These are phyloP conservation scores for Ploceus nigricollis DNA, from an alignment of 2,113 vertebrate species.

Conservation along the genomic window DNA sequence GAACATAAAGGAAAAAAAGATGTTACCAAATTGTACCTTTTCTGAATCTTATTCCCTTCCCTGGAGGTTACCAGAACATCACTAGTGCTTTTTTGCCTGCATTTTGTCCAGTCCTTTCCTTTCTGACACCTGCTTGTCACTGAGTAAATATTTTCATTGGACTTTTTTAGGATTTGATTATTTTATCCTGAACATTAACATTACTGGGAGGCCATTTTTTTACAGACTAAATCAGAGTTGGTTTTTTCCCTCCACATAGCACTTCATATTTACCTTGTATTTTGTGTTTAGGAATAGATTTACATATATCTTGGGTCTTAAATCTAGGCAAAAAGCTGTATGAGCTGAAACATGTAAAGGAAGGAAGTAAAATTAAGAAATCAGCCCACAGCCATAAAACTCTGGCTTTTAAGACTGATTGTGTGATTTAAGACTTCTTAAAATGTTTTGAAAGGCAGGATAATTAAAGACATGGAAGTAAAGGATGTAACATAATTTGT, in stretches of 20 bases:
- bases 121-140: not conserved
- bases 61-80: not conserved
- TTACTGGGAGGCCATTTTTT: not conserved
- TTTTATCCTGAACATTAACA: not conserved
- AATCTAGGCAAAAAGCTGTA: not conserved
- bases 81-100: not conserved
- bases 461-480: conserved; percentile 42
- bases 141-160: not conserved
- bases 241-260: not conserved
- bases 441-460: conserved; percentile 26
- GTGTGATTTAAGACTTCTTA: conserved; percentile 4
- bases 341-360: not conserved
- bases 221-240: not conserved
- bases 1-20: not conserved
- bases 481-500: conserved; percentile 49
- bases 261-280: not conserved
- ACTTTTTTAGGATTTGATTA: not conserved
- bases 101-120: not conserved
- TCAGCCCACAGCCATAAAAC: not conserved
- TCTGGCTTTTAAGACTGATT: not conserved
- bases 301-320: not conserved
- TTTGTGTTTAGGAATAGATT: not conserved
- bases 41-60: not conserved
- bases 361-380: not conserved
- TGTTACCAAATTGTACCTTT: not conserved